These are phyloP conservation scores for Lucifuga dentata DNA, from an alignment of 2,113 vertebrate genomes.

Conservation along the genomic window DNA sequence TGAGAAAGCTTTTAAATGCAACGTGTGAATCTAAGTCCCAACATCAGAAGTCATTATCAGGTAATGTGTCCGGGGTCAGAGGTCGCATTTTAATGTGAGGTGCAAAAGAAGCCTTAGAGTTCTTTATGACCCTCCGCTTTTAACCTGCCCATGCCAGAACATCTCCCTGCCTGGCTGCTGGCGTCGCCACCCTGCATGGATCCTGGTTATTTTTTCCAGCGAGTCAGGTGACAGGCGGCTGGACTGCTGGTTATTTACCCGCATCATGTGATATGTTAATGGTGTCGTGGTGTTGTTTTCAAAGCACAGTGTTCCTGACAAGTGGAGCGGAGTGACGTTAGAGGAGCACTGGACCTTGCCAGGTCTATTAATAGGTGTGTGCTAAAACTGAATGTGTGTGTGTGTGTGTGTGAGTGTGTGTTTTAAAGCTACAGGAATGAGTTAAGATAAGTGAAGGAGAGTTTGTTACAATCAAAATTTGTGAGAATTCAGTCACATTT, in stretches of 20 bases:
- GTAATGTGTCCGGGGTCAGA: no score
- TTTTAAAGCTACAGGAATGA: not conserved
- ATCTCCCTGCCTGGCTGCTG: conserved; percentile 13
- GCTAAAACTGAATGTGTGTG: conserved; percentile 18
- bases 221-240: conserved; percentile 48
- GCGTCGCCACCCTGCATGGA: not conserved
- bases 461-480: no score
- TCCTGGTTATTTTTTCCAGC: conserved; percentile 51
- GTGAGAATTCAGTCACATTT: no score
- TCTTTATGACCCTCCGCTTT: no score
- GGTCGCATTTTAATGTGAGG: no score
- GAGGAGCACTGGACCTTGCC: conserved; percentile 15
- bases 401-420: conserved; percentile 21
- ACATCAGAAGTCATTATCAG: no score
- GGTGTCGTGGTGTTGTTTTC: conserved; percentile 50
- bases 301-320: conserved; percentile 40
- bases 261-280: conserved; percentile 53
- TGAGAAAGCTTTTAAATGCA: no score
- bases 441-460: no score
- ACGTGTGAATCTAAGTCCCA: no score
- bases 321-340: conserved; percentile 48
- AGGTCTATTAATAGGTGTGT: conserved; percentile 45
- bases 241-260: conserved; percentile 33
- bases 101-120: no score
- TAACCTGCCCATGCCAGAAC: conserved; percentile 4